Base-by-base conservation (phyloP, 2,113 vertebrate genomes). In the Tautogolabrus adspersus region DNA sequence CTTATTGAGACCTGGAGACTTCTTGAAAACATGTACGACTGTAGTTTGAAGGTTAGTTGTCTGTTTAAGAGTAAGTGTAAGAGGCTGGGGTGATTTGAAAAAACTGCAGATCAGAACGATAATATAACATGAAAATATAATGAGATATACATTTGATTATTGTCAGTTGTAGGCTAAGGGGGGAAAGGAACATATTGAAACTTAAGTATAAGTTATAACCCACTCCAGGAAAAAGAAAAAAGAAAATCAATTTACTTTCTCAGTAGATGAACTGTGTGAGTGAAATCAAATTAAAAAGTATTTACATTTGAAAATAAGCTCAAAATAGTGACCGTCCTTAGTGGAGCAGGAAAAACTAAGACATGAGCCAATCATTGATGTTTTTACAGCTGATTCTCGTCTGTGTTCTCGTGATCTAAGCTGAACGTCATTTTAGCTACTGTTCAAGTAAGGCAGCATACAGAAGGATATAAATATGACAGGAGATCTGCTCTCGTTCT, bases 241-340 rank as follows among this genome's bases (percentile, higher is more conserved):
- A 67, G 78, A 63, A 0, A 87, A 79, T 83, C 64, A 82, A 95
- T 92, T 94, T 94, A 94, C 93, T 95, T 93, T 95, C 75, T 57
- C 72, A 82, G 88, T 81, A 78, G 91, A 77, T 81, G 93, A 91
- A 87, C 91, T 91, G 89, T 93, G 90, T 83, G 87, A 95, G 93
- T 95, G 92, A 94, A 95, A 94, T 92, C 91, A 80, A 94, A 93
- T 90, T 88, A 69, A 89, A 90, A 89, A 89, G 72, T 51, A 38
- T 92, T 92, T 89, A 79, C 67, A 86, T 79, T 74, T 75, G 49
- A 84, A 81, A 86, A 75, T 49, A 72, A 81, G 58, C 46, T 47
- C 8, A 87, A 63, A 74, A 66, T 23, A 81, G 44, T 66, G 30
- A 63, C 58, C 47, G 51, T 68, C 54, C 47, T 37, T 23, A 26